Evolutionary conservation across 2,888 invertebrate species (phyloP).

Genomic region (Perizoma flavofasciatum): DNA sequence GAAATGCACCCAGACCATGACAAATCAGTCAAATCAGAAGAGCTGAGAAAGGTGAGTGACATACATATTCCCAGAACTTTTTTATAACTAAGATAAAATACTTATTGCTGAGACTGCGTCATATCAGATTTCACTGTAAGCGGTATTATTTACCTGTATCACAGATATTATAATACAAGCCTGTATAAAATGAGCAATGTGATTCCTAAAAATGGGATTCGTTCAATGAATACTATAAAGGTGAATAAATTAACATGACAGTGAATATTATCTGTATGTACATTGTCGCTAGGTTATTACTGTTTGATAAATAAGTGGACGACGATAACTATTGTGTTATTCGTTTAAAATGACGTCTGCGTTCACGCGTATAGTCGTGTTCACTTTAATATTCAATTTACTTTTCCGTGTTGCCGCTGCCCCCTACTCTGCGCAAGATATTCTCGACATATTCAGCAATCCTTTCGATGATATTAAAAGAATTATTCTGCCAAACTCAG

Average conservation of each 20-base stretch:
- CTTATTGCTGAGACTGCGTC: not conserved
- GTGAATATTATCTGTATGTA: conserved; percentile 43
- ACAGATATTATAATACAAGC: no score
- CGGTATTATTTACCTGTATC: not conserved
- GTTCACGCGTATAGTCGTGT: conserved; percentile 62
- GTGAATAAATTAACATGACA: conserved; percentile 7
- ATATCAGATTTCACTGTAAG: not conserved
- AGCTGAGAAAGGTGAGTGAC: conserved; percentile 48
- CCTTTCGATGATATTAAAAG: conserved; percentile 63
- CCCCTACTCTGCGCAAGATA: conserved; percentile 54
- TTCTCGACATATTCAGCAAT: conserved; percentile 65
- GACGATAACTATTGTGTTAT: conserved; percentile 50
- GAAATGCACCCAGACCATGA: conserved; percentile 56
- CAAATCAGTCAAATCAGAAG: conserved; percentile 48
- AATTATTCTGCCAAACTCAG: conserved; percentile 26
- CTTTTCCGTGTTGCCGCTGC: conserved; percentile 50
- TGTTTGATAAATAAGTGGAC: conserved; percentile 55
- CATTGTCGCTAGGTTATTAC: conserved; percentile 42
- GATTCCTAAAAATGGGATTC: no score
- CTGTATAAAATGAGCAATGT: not conserved
- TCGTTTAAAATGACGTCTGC: conserved; percentile 69
- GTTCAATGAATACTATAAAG: not conserved
- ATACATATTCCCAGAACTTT: not conserved
- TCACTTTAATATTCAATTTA: conserved; percentile 59
- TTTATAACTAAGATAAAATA: not conserved